These are phyloP conservation scores for Orthosia gothica DNA, from an alignment of 2,888 invertebrate genomes.

Conservation along the genomic window DNA sequence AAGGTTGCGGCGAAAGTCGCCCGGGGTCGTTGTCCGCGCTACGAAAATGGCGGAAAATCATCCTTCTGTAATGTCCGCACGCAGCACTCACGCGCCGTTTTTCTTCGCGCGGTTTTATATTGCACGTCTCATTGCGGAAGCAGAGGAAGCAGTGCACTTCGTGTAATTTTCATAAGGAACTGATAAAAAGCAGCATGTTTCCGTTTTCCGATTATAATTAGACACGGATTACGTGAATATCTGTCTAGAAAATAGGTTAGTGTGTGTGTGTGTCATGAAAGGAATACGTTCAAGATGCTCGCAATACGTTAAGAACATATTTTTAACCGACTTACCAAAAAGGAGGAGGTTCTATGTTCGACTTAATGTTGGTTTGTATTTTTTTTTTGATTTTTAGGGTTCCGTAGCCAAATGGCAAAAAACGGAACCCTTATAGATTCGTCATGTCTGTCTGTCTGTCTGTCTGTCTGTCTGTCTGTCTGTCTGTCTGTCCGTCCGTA, in stretches of 20 bases:
- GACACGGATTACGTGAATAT: background rate
- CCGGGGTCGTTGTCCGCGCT: slow-evolving; percentile 80
- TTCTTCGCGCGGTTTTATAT: slow-evolving; percentile 37
- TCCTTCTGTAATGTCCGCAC: slow-evolving; percentile 66
- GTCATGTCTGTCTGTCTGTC: too few relatives aligned
- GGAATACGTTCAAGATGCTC: too few relatives aligned
- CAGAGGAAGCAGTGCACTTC: slow-evolving; percentile 38
- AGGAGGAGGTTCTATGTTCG: too few relatives aligned
- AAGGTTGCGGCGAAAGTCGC: slow-evolving; percentile 90
- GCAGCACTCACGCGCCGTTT: slow-evolving; percentile 50
- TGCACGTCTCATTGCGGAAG: slow-evolving; percentile 50
- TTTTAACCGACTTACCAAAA: too few relatives aligned
- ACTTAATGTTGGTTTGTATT: too few relatives aligned
- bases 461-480: too few relatives aligned
- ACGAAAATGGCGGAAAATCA: slow-evolving; percentile 75
- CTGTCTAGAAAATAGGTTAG: slow-evolving; percentile 32
- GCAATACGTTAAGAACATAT: too few relatives aligned
- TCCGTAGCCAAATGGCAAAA: too few relatives aligned
- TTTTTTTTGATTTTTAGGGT: too few relatives aligned
- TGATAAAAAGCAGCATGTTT: slow-evolving; percentile 26
- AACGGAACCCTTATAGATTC: too few relatives aligned
- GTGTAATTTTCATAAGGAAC: slow-evolving; percentile 41
- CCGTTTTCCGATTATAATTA: slow-evolving; percentile 24
- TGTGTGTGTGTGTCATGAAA: too few relatives aligned
- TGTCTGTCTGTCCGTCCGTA: too few relatives aligned